Evolutionary conservation across 2,113 vertebrate species (phyloP).

Genomic region (Apus apus): DNA sequence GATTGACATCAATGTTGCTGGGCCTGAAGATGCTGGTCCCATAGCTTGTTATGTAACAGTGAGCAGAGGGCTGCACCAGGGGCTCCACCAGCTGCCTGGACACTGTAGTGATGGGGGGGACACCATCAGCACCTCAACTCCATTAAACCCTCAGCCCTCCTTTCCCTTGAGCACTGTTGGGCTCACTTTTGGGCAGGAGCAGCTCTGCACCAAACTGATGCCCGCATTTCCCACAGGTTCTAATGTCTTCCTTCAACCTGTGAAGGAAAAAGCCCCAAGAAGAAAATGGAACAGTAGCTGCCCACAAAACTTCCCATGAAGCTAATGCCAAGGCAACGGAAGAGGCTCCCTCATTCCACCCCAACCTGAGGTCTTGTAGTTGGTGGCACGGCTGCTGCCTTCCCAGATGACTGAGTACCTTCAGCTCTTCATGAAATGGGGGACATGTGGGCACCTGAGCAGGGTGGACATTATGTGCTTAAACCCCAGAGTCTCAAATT

Average conservation of each 20-base stretch:
- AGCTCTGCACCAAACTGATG: conserved; percentile 63
- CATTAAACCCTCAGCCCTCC: background rate
- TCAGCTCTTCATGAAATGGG: background rate
- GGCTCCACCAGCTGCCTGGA: background rate
- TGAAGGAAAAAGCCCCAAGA: background rate
- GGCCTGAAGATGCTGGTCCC: conserved; percentile 12
- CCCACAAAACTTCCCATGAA: background rate
- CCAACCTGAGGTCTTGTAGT: accelerated
- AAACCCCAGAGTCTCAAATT: background rate
- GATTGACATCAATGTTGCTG: conserved; percentile 11
- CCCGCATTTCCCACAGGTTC: conserved; percentile 57
- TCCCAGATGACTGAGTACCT: background rate
- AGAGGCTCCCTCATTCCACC: background rate
- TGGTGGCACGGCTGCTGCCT: background rate
- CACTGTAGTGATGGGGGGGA: background rate
- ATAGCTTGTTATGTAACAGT: background rate
- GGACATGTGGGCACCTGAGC: background rate
- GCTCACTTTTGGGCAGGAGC: conserved; percentile 74
- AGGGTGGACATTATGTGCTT: background rate
- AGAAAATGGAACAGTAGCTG: background rate
- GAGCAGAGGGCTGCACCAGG: background rate
- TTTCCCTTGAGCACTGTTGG: accelerated
- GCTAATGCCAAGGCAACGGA: background rate
- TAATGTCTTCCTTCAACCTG: conserved; percentile 62
- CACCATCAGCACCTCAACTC: background rate